A percentile compares a stretch with the other conserved stretches of the same genome.
These are phyloP conservation scores for Caenorhabditis angaria DNA, from an alignment of 2,888 invertebrate species.

Conservation along the genomic window DNA sequence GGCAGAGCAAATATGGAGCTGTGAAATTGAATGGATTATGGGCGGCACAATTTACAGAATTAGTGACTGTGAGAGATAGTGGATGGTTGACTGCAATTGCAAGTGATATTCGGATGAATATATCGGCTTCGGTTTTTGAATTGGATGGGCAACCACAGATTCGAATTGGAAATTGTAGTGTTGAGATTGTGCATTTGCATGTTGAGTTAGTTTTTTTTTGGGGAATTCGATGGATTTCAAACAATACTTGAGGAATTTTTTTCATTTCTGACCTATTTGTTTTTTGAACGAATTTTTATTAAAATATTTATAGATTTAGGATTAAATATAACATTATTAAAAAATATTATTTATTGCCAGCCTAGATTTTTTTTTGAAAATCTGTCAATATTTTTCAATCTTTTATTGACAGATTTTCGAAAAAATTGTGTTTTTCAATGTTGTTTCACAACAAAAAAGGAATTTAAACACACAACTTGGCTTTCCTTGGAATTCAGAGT, in stretches of 20 bases:
- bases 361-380: no score
- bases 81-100: constrained; percentile 62
- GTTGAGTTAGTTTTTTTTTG: constrained; percentile 39
- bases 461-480: no score
- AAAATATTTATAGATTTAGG: no score
- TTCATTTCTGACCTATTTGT: no score
- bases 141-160: constrained; percentile 60
- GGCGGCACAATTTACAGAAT: constrained; percentile 56
- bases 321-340: no score
- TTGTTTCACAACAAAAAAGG: no score
- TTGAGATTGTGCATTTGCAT: constrained; percentile 48
- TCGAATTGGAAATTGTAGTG: constrained; percentile 47
- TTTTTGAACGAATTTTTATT: neutral
- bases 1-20: constrained; percentile 56
- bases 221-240: neutral
- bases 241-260: no score
- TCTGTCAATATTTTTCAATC: no score
- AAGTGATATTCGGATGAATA: constrained; percentile 52
- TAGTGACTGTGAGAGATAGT: constrained; percentile 55
- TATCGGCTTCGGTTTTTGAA: constrained; percentile 50
- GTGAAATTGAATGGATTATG: constrained; percentile 60
- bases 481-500: no score
- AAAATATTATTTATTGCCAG: no score
- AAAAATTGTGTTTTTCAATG: no score
- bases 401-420: no score